A percentile compares a stretch with the other conserved stretches of the same genome.
Evolutionary conservation across 2,797 vertebrate genomes (phyloP).

Genomic region (Cyclura pinguis): DNA sequence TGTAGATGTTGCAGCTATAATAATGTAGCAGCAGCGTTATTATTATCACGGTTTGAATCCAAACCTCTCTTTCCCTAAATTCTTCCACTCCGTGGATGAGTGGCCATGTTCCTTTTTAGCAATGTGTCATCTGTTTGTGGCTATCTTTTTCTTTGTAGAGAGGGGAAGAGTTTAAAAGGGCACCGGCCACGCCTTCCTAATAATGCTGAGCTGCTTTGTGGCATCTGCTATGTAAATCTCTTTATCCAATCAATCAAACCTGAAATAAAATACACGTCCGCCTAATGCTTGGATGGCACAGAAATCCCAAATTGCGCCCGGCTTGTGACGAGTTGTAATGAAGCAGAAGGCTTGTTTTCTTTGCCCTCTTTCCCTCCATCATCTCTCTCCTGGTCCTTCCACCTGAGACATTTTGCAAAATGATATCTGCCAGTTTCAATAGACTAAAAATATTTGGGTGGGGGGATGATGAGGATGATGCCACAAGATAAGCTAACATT

Average conservation of each 20-base stretch:
- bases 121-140: conserved; percentile 22
- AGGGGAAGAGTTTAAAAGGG: conserved; percentile 58
- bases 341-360: conserved; percentile 65
- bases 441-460: conserved; percentile 65
- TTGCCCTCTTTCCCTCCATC: background rate
- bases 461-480: background rate
- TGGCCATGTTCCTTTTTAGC: background rate
- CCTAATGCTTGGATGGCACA: conserved; percentile 57
- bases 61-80: background rate
- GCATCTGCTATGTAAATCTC: conserved; percentile 72
- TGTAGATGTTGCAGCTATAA: background rate
- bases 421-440: conserved; percentile 63
- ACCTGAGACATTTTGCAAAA: conserved; percentile 54
- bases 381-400: conserved; percentile 7
- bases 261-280: conserved; percentile 70
- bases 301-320: conserved; percentile 66
- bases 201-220: conserved; percentile 62
- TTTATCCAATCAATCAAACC: conserved; percentile 76
- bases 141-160: conserved; percentile 7
- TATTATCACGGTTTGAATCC: background rate
- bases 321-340: conserved; percentile 56
- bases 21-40: no score
- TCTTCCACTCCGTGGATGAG: background rate
- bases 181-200: conserved; percentile 56
- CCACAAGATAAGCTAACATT: conserved; percentile 67